Conservation (phyloP, 2,113 vertebrate genomes). For the Sminthopsis crassicaudata region DNA sequence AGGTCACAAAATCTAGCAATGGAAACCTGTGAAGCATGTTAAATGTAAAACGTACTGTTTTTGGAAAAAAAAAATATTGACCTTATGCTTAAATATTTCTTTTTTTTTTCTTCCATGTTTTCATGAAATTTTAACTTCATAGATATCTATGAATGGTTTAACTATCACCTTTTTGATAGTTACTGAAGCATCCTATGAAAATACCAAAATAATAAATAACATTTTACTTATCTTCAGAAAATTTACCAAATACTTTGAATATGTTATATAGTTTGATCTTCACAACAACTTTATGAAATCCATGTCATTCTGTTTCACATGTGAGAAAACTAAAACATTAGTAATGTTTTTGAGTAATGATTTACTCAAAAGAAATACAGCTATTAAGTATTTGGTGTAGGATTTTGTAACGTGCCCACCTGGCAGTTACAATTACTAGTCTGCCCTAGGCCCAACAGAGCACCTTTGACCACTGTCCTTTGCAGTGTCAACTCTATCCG, state of each 20-base stretch:
- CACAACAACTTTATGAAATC: neutral
- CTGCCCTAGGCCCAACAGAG: too few relatives aligned
- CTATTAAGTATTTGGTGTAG: neutral
- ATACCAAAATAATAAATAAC: neutral
- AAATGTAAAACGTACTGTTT: neutral
- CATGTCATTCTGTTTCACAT: neutral
- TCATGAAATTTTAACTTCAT: neutral
- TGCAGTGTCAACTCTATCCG: too few relatives aligned
- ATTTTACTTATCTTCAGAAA: neutral
- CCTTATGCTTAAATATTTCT: neutral
- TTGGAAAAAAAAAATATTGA: neutral
- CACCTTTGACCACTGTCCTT: too few relatives aligned
- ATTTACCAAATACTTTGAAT: neutral
- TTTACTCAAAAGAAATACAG: neutral
- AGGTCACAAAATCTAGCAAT: neutral
- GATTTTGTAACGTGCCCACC: too few relatives aligned
- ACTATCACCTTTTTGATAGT: neutral
- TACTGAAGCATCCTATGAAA: neutral
- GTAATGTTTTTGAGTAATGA: neutral
- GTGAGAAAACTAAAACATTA: neutral
- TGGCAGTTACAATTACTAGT: too few relatives aligned
- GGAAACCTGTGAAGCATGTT: neutral
- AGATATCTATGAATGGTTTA: neutral
- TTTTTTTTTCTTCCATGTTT: neutral
- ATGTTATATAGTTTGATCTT: neutral